phyloP scores from a whole-genome alignment of 2,797 vertebrate genomes.

The Galago senegalensis region DNA sequence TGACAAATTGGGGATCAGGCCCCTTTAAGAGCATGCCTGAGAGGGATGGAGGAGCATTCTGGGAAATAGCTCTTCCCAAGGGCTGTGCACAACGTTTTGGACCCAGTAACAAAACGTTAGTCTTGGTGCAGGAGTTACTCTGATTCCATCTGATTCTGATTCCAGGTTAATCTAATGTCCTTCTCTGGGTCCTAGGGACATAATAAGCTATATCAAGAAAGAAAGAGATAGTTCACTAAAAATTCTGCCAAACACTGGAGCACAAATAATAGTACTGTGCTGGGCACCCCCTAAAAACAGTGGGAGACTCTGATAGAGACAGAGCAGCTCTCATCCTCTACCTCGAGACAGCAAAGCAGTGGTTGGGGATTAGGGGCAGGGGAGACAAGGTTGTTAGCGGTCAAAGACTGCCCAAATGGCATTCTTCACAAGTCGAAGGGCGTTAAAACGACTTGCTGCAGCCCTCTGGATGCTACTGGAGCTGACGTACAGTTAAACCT shows the following conservation, averaged over 20 bases:
- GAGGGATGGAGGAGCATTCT: background rate
- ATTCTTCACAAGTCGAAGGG: background rate
- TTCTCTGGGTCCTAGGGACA: background rate
- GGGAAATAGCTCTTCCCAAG: background rate
- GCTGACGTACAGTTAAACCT: background rate
- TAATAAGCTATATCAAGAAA: background rate
- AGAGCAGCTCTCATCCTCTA: background rate
- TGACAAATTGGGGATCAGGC: background rate
- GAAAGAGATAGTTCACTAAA: constrained; percentile 2
- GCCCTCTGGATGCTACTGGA: background rate
- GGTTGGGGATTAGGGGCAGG: background rate
- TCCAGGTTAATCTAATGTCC: background rate
- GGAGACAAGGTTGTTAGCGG: background rate
- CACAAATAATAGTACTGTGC: background rate
- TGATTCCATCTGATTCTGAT: background rate
- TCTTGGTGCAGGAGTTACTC: constrained; percentile 5
- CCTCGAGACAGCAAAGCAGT: background rate
- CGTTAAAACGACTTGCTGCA: background rate
- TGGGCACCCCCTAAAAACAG: background rate
- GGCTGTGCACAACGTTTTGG: background rate
- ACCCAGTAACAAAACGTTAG: background rate
- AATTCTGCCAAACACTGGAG: background rate
- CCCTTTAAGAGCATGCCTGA: background rate
- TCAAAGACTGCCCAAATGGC: background rate
- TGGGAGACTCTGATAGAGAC: background rate